Percentiles rank a stretch among this genome's conserved stretches.
phyloP scores from a whole-genome alignment of 2,797 vertebrate species.

The Neoniphon sammara region DNA sequence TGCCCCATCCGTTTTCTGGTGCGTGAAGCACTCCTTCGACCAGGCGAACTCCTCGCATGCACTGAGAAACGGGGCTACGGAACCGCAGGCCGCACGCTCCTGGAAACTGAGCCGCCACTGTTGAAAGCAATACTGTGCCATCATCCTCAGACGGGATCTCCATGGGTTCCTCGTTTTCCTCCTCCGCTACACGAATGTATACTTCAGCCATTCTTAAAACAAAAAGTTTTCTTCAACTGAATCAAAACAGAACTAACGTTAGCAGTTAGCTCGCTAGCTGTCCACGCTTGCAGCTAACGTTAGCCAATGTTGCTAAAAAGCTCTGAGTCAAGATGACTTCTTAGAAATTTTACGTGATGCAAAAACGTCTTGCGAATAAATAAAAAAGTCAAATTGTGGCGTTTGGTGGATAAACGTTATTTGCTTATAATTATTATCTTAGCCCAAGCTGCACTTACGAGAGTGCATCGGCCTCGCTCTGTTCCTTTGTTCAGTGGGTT shows the following conservation, averaged over 20 bases:
- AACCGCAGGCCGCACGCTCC: constrained; percentile 97
- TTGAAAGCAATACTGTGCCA: constrained; percentile 94
- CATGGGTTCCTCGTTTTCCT: constrained; percentile 98
- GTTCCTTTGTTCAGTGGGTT: constrained; percentile 78
- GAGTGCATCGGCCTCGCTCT: constrained; percentile 35
- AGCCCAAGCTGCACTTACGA: neutral
- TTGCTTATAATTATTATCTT: neutral
- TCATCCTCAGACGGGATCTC: constrained; percentile 98
- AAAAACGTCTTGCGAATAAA: neutral
- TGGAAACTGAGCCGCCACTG: constrained; percentile 96
- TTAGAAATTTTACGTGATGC: neutral
- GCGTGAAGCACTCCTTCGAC: constrained; percentile 96
- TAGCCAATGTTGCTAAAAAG: constrained; percentile 53
- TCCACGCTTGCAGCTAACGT: constrained; percentile 55
- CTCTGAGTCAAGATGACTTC: constrained; percentile 22
- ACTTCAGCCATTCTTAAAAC: constrained; percentile 89
- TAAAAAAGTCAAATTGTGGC: neutral
- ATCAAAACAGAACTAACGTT: constrained; percentile 41
- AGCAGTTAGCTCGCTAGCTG: constrained; percentile 42
- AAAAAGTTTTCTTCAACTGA: neutral
- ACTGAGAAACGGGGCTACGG: constrained; percentile 96
- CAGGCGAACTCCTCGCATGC: constrained; percentile 95
- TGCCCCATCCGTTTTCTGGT: constrained; percentile 95
- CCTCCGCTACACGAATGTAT: constrained; percentile 97
- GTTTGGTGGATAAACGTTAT: neutral